These are phyloP conservation scores for Hippocampus zosterae DNA, from an alignment of 2,113 vertebrate species.

Conservation along the genomic window DNA sequence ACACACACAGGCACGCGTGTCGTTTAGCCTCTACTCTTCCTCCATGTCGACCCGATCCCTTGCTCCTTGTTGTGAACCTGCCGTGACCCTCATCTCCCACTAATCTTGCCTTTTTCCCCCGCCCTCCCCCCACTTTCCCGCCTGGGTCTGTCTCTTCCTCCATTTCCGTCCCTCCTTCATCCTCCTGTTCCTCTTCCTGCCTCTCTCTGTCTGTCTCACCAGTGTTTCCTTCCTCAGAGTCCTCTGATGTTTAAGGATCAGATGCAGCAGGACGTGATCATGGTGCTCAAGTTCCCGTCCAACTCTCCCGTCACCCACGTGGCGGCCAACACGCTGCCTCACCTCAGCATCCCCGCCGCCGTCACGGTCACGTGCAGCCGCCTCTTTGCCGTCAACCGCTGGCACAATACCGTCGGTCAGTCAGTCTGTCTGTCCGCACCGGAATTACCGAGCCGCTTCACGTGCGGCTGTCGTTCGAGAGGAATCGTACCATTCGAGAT, in stretches of 20 bases:
- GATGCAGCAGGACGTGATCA: conserved; percentile 99
- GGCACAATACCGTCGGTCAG: conserved; percentile 99
- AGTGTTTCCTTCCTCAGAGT: conserved; percentile 99
- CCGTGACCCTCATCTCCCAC: conserved; percentile 69
- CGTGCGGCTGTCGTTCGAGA: neutral
- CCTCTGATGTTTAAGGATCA: conserved; percentile 99
- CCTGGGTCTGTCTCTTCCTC: conserved; percentile 66
- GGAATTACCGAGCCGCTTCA: too few species aligned
- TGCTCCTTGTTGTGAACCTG: conserved; percentile 64
- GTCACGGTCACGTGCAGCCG: conserved; percentile 98
- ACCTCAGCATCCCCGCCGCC: conserved; percentile 94
- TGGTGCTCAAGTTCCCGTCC: conserved; percentile 99
- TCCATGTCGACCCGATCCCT: conserved; percentile 54
- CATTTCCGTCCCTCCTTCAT: conserved; percentile 51
- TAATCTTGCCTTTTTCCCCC: conserved; percentile 65
- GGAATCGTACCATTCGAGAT: neutral
- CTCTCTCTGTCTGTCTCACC: conserved; percentile 80
- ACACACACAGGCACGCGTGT: neutral
- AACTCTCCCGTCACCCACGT: conserved; percentile 97
- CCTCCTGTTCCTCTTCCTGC: conserved; percentile 39
- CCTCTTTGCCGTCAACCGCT: conserved; percentile 96
- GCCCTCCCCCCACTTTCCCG: neutral
- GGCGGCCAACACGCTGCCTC: conserved; percentile 94
- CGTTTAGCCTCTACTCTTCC: conserved; percentile 24
- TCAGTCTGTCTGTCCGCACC: conserved; percentile 7